Evolutionary conservation across 2,888 invertebrate species (phyloP).

Genomic region (Trissonchulus sp.): DNA sequence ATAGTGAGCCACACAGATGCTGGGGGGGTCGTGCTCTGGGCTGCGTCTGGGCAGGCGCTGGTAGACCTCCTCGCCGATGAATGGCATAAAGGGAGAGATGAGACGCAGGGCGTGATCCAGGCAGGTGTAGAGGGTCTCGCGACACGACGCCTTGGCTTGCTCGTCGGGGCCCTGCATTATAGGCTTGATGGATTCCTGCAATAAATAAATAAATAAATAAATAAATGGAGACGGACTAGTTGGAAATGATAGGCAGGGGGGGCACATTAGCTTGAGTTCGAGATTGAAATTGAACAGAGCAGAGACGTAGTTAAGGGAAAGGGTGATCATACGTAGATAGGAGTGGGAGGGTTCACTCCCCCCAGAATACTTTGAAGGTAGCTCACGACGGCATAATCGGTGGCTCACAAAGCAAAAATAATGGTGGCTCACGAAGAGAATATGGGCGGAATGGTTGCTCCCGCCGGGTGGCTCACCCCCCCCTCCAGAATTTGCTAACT

Average conservation of each 20-base stretch:
- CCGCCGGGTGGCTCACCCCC: too few relatives aligned
- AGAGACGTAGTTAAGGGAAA: too few relatives aligned
- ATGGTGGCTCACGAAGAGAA: too few relatives aligned
- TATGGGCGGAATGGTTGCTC: too few relatives aligned
- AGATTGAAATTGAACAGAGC: too few relatives aligned
- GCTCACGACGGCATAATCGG: too few relatives aligned
- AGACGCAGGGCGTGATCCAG: constrained; percentile 77
- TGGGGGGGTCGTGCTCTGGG: constrained; percentile 59
- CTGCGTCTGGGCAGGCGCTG: constrained; percentile 69
- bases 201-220: background rate
- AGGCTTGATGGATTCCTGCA: constrained; percentile 73
- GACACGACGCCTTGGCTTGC: constrained; percentile 61
- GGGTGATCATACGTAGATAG: too few relatives aligned
- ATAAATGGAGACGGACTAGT: background rate
- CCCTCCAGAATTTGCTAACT: too few relatives aligned
- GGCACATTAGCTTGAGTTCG: constrained; percentile 12
- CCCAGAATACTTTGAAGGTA: too few relatives aligned
- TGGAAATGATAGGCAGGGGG: background rate
- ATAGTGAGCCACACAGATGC: constrained; percentile 81
- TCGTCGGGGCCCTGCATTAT: constrained; percentile 63
- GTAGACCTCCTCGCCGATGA: constrained; percentile 87
- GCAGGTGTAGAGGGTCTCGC: constrained; percentile 71
- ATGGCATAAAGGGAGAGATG: constrained; percentile 95
- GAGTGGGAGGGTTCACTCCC: too few relatives aligned
- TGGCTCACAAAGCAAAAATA: too few relatives aligned